These are phyloP conservation scores for Otocyon megalotis DNA, from an alignment of 2,113 vertebrate genomes.

Conservation along the genomic window DNA sequence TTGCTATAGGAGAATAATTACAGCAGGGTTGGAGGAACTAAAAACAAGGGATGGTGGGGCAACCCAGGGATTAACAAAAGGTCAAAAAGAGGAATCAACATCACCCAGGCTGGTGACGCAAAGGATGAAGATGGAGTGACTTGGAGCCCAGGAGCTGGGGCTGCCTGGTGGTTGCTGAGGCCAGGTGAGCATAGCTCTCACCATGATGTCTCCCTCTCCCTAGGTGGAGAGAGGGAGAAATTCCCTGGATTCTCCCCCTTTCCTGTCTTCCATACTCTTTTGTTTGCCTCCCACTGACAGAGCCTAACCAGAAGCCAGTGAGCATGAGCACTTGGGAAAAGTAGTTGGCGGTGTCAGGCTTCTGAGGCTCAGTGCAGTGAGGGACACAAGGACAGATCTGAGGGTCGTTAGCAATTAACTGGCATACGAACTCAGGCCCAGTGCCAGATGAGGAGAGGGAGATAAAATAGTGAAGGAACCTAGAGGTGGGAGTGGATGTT, in stretches of 20 bases:
- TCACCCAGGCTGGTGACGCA: background rate
- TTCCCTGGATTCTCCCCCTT: background rate
- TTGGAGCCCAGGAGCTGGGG: background rate
- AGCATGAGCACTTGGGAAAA: background rate
- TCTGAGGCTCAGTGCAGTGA: background rate
- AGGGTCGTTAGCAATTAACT: background rate
- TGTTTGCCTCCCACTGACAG: background rate
- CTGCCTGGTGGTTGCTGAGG: background rate
- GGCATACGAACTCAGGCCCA: background rate
- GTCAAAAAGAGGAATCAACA: background rate
- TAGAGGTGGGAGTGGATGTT: background rate
- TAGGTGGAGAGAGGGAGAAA: background rate
- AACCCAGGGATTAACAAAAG: background rate
- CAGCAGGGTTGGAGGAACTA: background rate
- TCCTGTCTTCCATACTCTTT: background rate
- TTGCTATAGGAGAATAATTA: background rate
- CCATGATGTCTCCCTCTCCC: background rate
- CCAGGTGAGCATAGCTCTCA: background rate
- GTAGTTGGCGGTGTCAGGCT: background rate
- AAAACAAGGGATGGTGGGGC: background rate
- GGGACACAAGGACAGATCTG: background rate
- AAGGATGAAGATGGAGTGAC: background rate
- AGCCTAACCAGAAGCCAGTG: background rate
- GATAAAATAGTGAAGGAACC: background rate
- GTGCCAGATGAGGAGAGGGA: background rate